Percentiles rank a stretch among this genome's conserved stretches.
Evolutionary conservation across 2,888 invertebrate species (phyloP).

Genomic region (Aphrophora alni): DNA sequence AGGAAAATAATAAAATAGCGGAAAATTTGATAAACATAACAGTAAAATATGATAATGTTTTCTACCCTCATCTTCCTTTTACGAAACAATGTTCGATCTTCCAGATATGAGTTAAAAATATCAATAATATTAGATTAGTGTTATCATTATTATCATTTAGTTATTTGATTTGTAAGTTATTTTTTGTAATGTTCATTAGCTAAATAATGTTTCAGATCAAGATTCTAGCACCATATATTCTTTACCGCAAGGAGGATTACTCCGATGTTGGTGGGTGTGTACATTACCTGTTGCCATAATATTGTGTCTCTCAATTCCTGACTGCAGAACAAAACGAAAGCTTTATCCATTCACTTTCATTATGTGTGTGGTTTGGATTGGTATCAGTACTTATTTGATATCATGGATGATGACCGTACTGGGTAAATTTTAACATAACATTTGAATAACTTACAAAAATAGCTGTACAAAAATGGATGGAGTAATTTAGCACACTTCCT

Average conservation of each 20-base stretch:
- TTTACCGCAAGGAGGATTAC: conserved; percentile 40
- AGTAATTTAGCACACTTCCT: no score
- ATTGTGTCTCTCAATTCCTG: conserved; percentile 77
- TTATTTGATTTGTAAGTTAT: no score
- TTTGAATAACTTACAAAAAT: no score
- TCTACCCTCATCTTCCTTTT: no score
- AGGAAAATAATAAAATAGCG: no score
- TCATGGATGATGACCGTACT: conserved; percentile 92
- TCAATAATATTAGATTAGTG: no score
- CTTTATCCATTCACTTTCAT: conserved; percentile 80
- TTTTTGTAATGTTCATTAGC: neutral
- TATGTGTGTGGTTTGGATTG: conserved; percentile 89
- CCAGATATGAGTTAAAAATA: no score
- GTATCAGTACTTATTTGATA: conserved; percentile 81
- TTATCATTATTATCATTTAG: no score
- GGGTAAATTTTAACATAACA: conserved; percentile 69
- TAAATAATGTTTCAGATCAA: neutral
- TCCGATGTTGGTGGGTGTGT: conserved; percentile 66
- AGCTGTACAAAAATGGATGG: no score
- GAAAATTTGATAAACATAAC: no score
- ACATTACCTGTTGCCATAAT: conserved; percentile 78
- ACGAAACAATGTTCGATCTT: no score
- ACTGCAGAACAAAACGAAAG: conserved; percentile 67
- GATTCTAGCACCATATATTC: conserved; percentile 25
- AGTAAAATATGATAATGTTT: no score